Base-by-base conservation (phyloP, 2,888 invertebrate species). In the Zele albiditarsus region DNA sequence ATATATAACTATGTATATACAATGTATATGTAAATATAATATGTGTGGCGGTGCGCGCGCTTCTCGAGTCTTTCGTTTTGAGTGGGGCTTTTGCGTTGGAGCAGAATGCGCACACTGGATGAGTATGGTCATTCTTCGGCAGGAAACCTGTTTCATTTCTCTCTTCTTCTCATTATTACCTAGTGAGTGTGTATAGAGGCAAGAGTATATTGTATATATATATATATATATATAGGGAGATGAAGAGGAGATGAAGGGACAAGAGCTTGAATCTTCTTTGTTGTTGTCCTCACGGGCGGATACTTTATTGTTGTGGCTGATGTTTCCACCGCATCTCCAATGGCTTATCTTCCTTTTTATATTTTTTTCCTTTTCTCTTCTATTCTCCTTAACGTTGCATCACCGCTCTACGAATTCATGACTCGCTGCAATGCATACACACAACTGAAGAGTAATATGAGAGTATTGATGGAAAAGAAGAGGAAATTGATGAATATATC, bases 101-200 rank as follows among this genome's bases (percentile, higher is more conserved):
- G 38, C 38, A 38, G 38, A 38, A 20, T 53, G 46, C n/a, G 53
- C 20, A 53, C 20, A 12, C 12, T 38, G 38, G 38, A 38, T 38
- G 38, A 10, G 53, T 58, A n/a, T 70, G 81, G 78, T 83, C 81
- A 85, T 85, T 86, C 85, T 86, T 85, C 84, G 77, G 76, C 62
- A 73, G 82, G 83, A 87, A 80, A 87, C 87, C 86, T 84, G 86
- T 87, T 87, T 86, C 83, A 80, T 84, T 84, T 86, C 65, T 62
- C 82, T 81, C 81, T 83, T 86, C 82, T 87, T 85, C 83, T 86
- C 86, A 84, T 86, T 87, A 86, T 84, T 83, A 82, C 80, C 83
- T 79, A 78, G 77, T 79, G 80, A 62, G 63, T 58, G 58, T 53
- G 49, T 38, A 27, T 23, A 73, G 16, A 31, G 14, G 42, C 23